Base-by-base conservation (phyloP, 2,113 vertebrate genomes). In the Poecile atricapillus region DNA sequence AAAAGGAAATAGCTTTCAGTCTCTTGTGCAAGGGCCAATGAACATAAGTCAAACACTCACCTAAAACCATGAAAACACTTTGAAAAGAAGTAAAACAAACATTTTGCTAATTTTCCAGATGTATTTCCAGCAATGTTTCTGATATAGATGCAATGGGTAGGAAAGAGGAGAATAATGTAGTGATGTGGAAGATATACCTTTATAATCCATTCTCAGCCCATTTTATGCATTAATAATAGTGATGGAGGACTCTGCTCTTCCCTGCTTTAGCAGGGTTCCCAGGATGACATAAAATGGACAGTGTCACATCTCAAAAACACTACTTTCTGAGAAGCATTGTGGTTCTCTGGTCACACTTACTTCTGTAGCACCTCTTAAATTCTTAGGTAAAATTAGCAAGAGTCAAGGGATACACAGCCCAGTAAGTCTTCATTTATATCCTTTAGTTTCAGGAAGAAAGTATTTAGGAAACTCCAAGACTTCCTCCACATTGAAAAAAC, bases 1-100 rank as follows among this genome's bases (percentile, higher is more conserved):
- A 89, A 90, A 90, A 94, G 93, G 93, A 94, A 95, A 94, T 90
- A 90, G 69, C 60, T 93, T 96, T 90, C 76, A 81, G 83, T 87
- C 44, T 87, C 64, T 68, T 90, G 73, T 73, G 49, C 88, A 93
- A 79, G 76, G 90, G 80, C 93, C 92, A 96, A 71, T 4, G 24
- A 96, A 81, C 78, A n/a, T 71, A 94, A 94, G 88, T 94, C 80
- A 96, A 89, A 93, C 46, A 75, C 64, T 93, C 90, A 94, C 83
- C 82, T 90, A 86, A 89, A 92, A 50, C 60, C 80, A 89, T 81
- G 73, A 96, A 93, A 92, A 92, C 15, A 69, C 86, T 94, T 92
- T 62, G 47, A 95, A 95, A 94, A 92, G 55, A 83, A 83, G 80
- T 73, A 94, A 96, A 93, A 83, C 79, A 94, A 93, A 89, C 52